Base-by-base conservation (phyloP, 2,797 vertebrate species). In the Rousettus madagascariensis region DNA sequence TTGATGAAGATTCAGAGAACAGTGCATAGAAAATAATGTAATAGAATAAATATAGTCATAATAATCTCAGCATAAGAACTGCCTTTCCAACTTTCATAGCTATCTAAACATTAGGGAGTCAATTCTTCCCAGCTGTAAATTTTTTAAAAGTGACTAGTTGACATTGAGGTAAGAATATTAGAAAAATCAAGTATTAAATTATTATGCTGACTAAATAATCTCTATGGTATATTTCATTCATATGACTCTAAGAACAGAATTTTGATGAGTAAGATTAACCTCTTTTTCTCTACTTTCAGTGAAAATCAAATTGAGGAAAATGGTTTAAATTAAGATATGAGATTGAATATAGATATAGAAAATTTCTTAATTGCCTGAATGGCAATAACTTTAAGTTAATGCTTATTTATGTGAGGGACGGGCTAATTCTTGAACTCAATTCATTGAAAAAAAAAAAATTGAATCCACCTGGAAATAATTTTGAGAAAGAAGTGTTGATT, bases 251-350 rank as follows among this genome's bases (percentile, higher is more conserved):
- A 87, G n/a, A 96, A 90, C 1, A 41, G 2, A 80, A 43, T 92
- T 86, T 86, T 89, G 69, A 89, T 77, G 17, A 69, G 7, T 92
- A 86, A 30, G 28, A 92, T 87, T 95, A 79, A 79, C 9, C 9
- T 22, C 63, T 63, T 66, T 88, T 74, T 77, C 24, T 77, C 30
- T 80, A 36, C 53, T 69, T 85, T 19, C 36, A 85, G 22, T 71
- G 63, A 71, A 83, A 86, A 49, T 4, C 10, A 87, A 85, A 53
- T 33, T 69, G 20, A 24, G 12, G 6, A 68, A 75, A 89, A 30
- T 22, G 8, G 11, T 33, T 82, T 89, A 46, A 69, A 84, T 63
- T 69, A 80, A 86, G n/a, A 77, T 55, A 86, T 0, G 3, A 68
- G 9, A 68, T 12, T 71, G 12, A 12, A 89, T 72, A 66, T 51